Percentiles rank a stretch among this genome's conserved stretches.
Evolutionary conservation across 2,797 vertebrate species (phyloP).

Genomic region (Bucorvus abyssinicus): DNA sequence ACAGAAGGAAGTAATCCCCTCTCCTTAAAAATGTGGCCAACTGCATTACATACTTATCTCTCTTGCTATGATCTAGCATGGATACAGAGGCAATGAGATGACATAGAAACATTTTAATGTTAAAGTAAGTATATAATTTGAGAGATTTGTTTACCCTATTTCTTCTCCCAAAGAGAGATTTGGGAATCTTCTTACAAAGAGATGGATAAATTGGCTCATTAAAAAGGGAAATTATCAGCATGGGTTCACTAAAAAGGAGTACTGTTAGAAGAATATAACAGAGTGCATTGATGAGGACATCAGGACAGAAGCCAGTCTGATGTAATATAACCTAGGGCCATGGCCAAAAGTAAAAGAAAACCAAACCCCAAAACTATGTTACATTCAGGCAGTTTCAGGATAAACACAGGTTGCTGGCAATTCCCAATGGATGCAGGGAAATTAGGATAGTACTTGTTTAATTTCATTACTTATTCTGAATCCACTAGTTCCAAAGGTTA

Average conservation of each 20-base stretch:
- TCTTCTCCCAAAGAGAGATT: neutral
- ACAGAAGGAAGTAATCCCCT: neutral
- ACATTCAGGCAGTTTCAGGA: neutral
- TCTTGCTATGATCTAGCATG: neutral
- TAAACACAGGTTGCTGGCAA: neutral
- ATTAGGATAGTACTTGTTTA: neutral
- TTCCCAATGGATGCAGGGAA: neutral
- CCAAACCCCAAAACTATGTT: neutral
- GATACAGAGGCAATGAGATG: neutral
- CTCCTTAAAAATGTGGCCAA: neutral
- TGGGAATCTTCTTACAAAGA: conserved; percentile 8
- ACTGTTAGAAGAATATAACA: conserved; percentile 48
- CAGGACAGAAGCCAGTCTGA: conserved; percentile 43
- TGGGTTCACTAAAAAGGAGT: conserved; percentile 16
- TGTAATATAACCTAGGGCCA: conserved; percentile 22
- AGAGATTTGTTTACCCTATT: neutral
- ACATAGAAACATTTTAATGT: neutral
- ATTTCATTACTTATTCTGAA: neutral
- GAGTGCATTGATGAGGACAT: conserved; percentile 6
- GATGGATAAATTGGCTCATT: conserved; percentile 40
- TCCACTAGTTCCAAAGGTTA: neutral
- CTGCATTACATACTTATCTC: neutral
- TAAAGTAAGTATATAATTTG: neutral
- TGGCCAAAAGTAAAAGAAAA: neutral
- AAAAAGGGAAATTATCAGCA: conserved; percentile 25